These are phyloP conservation scores for Melanostoma mellinum DNA, from an alignment of 2,888 invertebrate species.

Conservation along the genomic window DNA sequence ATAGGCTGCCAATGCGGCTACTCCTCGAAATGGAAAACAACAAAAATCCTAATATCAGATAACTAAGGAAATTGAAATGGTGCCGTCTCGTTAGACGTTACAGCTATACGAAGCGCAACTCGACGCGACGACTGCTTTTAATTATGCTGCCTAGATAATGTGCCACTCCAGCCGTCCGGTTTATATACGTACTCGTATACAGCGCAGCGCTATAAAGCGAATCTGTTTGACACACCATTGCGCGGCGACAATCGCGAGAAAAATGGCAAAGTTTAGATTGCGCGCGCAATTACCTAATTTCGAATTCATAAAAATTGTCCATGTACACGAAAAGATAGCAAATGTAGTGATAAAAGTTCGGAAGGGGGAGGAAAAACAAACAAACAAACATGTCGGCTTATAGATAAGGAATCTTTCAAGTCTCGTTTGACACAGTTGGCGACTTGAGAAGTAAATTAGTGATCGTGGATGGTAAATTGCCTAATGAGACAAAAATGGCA, in stretches of 20 bases:
- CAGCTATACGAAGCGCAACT: not conserved
- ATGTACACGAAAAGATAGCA: conserved; percentile 23
- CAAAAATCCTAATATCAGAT: conserved; percentile 46
- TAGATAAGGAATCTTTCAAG: conserved; percentile 65
- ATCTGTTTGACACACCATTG: conserved; percentile 60
- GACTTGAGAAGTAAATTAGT: conserved; percentile 72
- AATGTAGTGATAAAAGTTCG: not conserved
- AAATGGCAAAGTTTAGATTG: conserved; percentile 67
- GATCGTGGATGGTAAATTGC: conserved; percentile 70
- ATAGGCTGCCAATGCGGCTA: not conserved
- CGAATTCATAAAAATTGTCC: conserved; percentile 47
- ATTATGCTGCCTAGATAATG: conserved; percentile 45
- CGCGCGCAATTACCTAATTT: conserved; percentile 72
- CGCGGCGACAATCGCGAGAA: conserved; percentile 58
- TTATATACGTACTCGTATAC: conserved; percentile 26
- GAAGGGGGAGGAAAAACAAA: conserved; percentile 1
- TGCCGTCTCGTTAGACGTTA: conserved; percentile 29
- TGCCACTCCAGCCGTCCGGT: conserved; percentile 41
- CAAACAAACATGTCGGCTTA: conserved; percentile 54
- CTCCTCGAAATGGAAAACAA: conserved; percentile 47
- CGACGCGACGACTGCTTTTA: conserved; percentile 40
- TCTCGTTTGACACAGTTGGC: conserved; percentile 65
- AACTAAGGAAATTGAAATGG: conserved; percentile 65
- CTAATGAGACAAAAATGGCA: conserved; percentile 69
- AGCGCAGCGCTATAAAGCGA: conserved; percentile 20